Percentiles rank a stretch among this genome's conserved stretches.
Conservation (phyloP, 92 coral and sea anemone species). For the Epizoanthus rinbou region DNA sequence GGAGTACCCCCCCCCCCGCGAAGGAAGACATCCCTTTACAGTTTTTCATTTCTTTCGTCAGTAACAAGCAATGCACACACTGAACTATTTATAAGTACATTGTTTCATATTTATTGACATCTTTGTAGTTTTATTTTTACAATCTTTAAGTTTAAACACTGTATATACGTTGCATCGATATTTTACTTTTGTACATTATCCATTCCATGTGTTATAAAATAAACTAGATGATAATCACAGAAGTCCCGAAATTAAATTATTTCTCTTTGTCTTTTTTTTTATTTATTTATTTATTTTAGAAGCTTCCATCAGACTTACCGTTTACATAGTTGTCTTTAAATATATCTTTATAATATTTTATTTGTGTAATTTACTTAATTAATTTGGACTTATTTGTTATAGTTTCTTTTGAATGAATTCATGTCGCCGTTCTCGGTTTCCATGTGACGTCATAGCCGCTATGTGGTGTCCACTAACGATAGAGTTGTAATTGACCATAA, state of each 20-base stretch:
- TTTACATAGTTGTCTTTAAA: no score
- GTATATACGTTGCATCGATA: background rate
- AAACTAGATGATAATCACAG: background rate
- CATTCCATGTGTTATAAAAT: background rate
- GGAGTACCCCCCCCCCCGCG: no score
- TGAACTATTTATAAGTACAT: background rate
- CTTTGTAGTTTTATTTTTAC: background rate
- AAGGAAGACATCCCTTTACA: no score
- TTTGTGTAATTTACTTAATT: background rate
- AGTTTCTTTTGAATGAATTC: background rate
- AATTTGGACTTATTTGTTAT: no score
- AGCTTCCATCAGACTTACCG: no score
- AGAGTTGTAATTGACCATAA: no score
- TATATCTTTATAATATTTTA: background rate
- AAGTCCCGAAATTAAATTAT: background rate
- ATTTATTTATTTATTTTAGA: no score
- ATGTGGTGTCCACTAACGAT: no score
- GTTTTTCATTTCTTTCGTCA: no score
- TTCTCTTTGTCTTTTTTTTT: background rate
- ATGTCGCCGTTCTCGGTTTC: background rate
- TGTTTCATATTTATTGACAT: constrained; percentile 13
- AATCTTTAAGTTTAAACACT: background rate
- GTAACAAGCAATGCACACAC: background rate
- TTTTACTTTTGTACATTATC: background rate
- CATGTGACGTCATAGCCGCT: no score